Evolutionary conservation across 2,888 invertebrate species (phyloP).

Genomic region (Dioctria linearis): DNA sequence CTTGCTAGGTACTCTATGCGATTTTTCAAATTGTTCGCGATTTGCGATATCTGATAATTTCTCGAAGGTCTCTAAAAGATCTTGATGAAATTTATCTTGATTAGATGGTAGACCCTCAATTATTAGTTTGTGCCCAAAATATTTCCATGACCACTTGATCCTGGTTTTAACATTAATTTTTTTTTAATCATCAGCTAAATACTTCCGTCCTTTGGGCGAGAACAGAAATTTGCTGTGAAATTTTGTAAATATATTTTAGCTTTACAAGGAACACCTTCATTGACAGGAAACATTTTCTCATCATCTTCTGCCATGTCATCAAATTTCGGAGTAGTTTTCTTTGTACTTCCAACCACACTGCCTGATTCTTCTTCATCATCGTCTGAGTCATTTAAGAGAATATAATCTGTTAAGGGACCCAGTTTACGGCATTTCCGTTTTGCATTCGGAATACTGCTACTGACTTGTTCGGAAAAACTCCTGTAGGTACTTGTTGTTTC

Average conservation of each 20-base stretch:
- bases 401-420: constrained; percentile 65
- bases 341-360: too few species aligned
- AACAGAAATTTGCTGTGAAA: constrained; percentile 72
- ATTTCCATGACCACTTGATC: constrained; percentile 66
- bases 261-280: constrained; percentile 64
- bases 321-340: neutral
- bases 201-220: constrained; percentile 71
- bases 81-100: constrained; percentile 73
- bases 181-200: constrained; percentile 69
- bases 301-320: neutral
- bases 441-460: neutral
- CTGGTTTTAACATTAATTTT: constrained; percentile 67
- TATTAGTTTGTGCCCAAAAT: constrained; percentile 71
- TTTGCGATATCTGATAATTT: constrained; percentile 62
- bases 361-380: constrained; percentile 54
- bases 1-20: constrained; percentile 66
- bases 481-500: neutral
- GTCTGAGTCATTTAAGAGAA: constrained; percentile 62
- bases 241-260: constrained; percentile 73
- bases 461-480: neutral
- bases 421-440: neutral
- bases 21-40: constrained; percentile 62
- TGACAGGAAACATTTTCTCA: neutral
- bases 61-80: constrained; percentile 70
- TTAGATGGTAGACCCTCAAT: constrained; percentile 72